phyloP scores from a whole-genome alignment of 1,140 invertebrate genomes.

The Anastrepha obliqua region DNA sequence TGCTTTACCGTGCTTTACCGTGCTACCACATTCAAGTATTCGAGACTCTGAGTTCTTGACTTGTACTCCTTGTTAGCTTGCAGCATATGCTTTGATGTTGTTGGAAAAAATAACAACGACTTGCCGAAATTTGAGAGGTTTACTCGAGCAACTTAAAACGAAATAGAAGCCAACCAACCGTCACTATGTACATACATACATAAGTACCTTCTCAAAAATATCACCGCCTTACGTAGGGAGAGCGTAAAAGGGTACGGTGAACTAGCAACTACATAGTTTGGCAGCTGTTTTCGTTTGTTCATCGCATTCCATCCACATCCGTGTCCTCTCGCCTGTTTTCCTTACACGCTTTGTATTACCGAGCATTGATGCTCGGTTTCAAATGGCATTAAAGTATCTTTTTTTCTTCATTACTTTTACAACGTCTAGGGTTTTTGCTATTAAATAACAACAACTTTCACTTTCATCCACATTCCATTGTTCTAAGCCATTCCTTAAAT shows the following conservation, averaged over 20 bases:
- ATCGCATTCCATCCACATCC: background rate
- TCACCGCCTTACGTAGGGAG: too few species aligned
- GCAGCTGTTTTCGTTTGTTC: too few species aligned
- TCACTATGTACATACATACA: background rate
- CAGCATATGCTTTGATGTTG: background rate
- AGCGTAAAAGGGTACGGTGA: too few species aligned
- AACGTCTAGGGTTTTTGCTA: background rate
- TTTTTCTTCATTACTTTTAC: background rate
- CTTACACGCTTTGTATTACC: background rate
- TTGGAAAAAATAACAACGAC: background rate
- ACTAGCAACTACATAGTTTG: too few species aligned
- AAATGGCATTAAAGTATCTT: background rate
- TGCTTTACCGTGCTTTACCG: background rate
- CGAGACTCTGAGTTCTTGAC: background rate
- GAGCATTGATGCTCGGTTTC: background rate
- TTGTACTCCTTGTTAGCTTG: background rate
- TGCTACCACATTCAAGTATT: background rate
- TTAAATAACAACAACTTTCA: slow-evolving; percentile 14
- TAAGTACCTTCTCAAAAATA: background rate
- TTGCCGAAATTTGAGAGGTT: background rate
- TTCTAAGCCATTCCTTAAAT: background rate
- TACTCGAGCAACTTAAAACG: background rate
- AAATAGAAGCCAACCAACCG: background rate
- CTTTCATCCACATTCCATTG: background rate
- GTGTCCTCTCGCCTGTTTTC: slow-evolving; percentile 5